These are phyloP conservation scores for Napeogenes sylphis DNA, from an alignment of 2,888 invertebrate genomes.

Conservation along the genomic window DNA sequence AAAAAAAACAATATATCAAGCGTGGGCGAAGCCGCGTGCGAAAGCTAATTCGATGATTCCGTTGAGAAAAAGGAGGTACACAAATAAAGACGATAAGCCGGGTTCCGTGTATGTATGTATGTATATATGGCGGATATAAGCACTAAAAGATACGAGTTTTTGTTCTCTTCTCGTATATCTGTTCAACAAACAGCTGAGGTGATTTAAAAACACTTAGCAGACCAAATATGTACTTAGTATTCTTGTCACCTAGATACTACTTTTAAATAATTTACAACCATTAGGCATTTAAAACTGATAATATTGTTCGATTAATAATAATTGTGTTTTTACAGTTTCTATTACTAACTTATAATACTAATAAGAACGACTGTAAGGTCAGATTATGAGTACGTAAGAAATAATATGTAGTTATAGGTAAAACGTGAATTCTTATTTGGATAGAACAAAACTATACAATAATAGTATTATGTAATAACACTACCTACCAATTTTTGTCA, in stretches of 20 bases:
- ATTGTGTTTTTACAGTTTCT: no score
- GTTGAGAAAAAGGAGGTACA: background rate
- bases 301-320: background rate
- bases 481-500: no score
- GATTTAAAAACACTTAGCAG: slow-evolving; percentile 18
- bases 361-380: no score
- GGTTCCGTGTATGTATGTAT: background rate
- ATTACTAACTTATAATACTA: no score
- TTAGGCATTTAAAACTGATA: background rate
- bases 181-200: slow-evolving; percentile 16
- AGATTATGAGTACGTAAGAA: no score
- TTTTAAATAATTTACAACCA: background rate
- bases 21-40: slow-evolving; percentile 1
- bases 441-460: no score
- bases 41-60: background rate
- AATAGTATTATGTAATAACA: no score
- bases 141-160: slow-evolving; percentile 16
- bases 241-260: slow-evolving; percentile 4
- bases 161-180: slow-evolving; percentile 10
- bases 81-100: slow-evolving; percentile 5
- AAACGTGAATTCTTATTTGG: no score
- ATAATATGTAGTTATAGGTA: no score
- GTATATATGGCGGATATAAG: background rate
- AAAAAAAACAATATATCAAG: background rate
- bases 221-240: slow-evolving; percentile 13